phyloP scores from a whole-genome alignment of 2,888 invertebrate species.

The Agrotis clavis region DNA sequence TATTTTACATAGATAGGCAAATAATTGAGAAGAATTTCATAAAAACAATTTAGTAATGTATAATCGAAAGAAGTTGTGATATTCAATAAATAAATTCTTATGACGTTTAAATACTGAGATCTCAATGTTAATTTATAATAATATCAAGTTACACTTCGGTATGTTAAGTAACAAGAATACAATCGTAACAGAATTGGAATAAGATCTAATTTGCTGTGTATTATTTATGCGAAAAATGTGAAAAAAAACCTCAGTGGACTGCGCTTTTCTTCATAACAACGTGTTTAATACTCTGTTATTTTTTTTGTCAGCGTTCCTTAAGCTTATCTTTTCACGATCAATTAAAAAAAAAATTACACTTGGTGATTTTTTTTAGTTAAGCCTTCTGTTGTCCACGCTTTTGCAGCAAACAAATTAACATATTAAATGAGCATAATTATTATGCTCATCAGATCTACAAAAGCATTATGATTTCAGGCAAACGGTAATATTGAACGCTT shows the following conservation, averaged over 20 bases:
- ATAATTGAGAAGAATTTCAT: conserved; percentile 28
- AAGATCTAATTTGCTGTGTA: conserved; percentile 16
- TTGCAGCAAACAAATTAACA: too few relatives aligned
- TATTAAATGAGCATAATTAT: too few relatives aligned
- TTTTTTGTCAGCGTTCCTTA: neutral
- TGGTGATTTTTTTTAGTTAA: too few relatives aligned
- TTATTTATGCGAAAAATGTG: neutral
- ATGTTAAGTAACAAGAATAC: neutral
- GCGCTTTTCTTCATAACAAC: conserved; percentile 2
- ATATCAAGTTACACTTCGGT: conserved; percentile 5
- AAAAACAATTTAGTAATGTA: conserved; percentile 24
- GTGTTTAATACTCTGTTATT: neutral
- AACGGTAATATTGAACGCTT: too few relatives aligned
- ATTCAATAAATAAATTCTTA: conserved; percentile 20
- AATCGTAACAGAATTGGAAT: neutral
- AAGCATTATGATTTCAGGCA: too few relatives aligned
- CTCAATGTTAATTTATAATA: conserved; percentile 16
- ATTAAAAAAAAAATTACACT: too few relatives aligned
- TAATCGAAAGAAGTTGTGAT: neutral
- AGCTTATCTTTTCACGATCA: too few relatives aligned
- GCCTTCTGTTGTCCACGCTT: too few relatives aligned
- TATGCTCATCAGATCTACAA: too few relatives aligned
- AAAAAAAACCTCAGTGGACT: too few relatives aligned
- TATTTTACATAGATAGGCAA: conserved; percentile 50
- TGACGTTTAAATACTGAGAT: conserved; percentile 40